Base-by-base conservation (phyloP, 2,113 vertebrate species). In the Tachuris rubrigastra region DNA sequence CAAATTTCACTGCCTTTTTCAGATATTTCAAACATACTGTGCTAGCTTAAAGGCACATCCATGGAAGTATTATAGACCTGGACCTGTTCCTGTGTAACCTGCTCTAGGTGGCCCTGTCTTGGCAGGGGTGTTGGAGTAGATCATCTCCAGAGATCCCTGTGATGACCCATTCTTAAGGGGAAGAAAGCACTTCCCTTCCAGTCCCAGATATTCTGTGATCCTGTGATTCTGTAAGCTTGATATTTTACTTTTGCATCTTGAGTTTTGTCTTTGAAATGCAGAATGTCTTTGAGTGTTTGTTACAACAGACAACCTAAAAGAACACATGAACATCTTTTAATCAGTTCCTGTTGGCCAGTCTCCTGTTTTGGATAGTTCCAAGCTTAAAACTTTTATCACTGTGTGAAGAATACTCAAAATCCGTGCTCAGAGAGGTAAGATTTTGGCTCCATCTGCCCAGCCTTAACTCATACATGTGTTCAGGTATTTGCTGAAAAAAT, bases 31-130 rank as follows among this genome's bases (percentile, higher is more conserved):
- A 42, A 31, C 13, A 30, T 1, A 35, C 9, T 28, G 35, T 35
- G 12, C 10, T 50, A 7, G 3, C 46, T 37, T 49, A 63, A 65
- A 71, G n/a, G 52, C 5, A 31, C 0, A 1, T n/a, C 4, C 0
- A 0, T 42, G 42, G 27, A 18, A 58, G 59, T 18, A 33, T 15
- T 23, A 37, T 4, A 28, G 42, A 58, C 35, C 35, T 80, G 50
- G 22, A 24, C 1, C 1, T 50, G 14, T 31, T 44, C 12, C 12
- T 73, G 42, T 13, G 8, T 24, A 50, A 58, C 15, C 25, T 39
- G 60, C 52, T 37, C 33, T 47, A 58, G 44, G 18, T 28, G 8
- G 50, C 22, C 13, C 25, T 50, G 22, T 22, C 33, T 59, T 33
- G 33, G 52, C 19, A 44, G 14, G 5, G 11, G 7, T 6, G 3